Conservation (phyloP, 2,113 vertebrate genomes). For the Mustelus asterias region DNA sequence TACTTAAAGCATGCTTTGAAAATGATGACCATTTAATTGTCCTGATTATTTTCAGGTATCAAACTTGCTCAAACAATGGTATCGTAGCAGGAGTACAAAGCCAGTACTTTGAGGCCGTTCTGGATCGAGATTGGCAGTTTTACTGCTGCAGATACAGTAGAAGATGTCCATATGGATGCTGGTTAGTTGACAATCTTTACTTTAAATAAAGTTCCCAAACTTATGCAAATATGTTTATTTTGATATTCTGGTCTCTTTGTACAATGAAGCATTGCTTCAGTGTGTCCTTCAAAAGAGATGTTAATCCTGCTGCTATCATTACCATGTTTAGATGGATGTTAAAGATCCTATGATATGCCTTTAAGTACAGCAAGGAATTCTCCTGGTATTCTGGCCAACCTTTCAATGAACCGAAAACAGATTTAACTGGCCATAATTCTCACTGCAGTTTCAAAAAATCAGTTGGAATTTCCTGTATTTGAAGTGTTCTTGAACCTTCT, state of each 20-base stretch:
- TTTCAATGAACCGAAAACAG: not conserved
- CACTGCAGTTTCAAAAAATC: not conserved
- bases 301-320: not conserved
- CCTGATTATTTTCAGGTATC: constrained; percentile 68
- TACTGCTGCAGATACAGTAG: constrained; percentile 88
- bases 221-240: not conserved
- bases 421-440: not conserved
- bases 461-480: not conserved
- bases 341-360: not conserved
- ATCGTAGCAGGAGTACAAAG: constrained; percentile 90
- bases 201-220: not conserved
- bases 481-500: not conserved
- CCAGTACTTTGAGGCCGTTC: constrained; percentile 83
- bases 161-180: constrained; percentile 85
- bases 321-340: not conserved
- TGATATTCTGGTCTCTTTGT: not conserved
- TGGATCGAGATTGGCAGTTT: constrained; percentile 96
- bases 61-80: constrained; percentile 84
- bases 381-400: not conserved
- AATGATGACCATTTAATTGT: not conserved
- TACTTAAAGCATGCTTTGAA: not conserved
- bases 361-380: not conserved
- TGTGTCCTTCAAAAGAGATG: not conserved
- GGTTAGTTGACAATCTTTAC: constrained; percentile 59
- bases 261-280: not conserved